Base-by-base conservation (phyloP, 2,113 vertebrate species). In the Mustelus asterias region DNA sequence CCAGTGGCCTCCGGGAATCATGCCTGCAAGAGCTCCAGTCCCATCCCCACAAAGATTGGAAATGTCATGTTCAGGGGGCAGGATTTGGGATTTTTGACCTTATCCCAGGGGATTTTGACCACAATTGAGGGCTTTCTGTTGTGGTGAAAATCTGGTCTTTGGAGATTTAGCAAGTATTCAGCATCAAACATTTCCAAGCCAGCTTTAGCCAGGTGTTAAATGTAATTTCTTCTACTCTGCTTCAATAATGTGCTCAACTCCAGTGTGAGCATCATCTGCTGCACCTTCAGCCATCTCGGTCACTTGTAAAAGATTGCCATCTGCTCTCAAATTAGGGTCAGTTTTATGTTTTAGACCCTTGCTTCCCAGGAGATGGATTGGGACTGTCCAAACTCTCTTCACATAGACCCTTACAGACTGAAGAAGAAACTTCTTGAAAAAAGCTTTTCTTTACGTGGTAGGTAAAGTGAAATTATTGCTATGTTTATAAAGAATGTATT, bases 261-360 rank as follows among this genome's bases (percentile, higher is more conserved):
- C 33, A 63, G 60, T n/a, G 22, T 90, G 88, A 58, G 13, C 58
- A 63, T 65, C n/a, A 63, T 16, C 14, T 7, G 16, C 33, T 65
- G 14, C 33, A n/a, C 33, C 18, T 65, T n/a, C 89, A 65, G 18
- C n/a, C 60, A 65, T 93, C 33, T 63, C 67, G n/a, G 58, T 93
- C 89, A 93, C 18, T 2, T 65, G 60, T 33, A 20, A 93, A 93
- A 93, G 89, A 67, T 93, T 37, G 48, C 48, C 10, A 18, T 93
- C 20, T 37, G 33, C 33, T 93, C 33, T 93, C 60, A 93, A 65
- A 93, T n/a, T 93, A 93, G 89, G 89, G 33, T 93, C 60, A 93
- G 89, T 65, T 93, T 93, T 93, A 93, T 65, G 63, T 93, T 93
- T 63, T 65, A 93, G 60, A 93, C 60, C 60, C 60, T 67, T 92